These are phyloP conservation scores for Ormyrus rosae DNA, from an alignment of 2,888 invertebrate genomes.

Conservation along the genomic window DNA sequence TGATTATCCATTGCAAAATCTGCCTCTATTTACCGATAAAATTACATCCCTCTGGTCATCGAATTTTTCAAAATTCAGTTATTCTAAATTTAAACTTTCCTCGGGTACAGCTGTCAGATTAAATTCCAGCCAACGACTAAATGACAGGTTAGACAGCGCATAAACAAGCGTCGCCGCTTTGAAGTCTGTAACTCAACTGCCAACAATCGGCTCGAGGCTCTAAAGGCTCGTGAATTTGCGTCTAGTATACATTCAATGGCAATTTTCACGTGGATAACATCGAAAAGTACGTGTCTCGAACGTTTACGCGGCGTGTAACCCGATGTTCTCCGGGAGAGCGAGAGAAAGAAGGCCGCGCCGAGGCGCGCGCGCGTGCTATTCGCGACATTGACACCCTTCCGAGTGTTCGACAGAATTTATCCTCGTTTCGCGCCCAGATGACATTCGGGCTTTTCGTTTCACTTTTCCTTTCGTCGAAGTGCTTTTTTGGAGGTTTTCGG, in stretches of 20 bases:
- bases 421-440: background rate
- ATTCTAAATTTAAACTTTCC: too few relatives aligned
- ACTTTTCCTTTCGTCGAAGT: too few relatives aligned
- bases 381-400: constrained; percentile 53
- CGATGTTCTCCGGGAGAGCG: too few relatives aligned
- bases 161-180: background rate
- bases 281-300: constrained; percentile 18
- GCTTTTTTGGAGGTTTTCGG: too few relatives aligned
- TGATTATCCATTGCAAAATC: too few relatives aligned
- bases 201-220: background rate
- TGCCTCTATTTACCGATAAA: too few relatives aligned
- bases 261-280: constrained; percentile 38
- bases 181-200: background rate
- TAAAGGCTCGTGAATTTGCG: constrained; percentile 1
- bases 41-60: too few relatives aligned
- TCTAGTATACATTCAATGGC: background rate
- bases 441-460: too few relatives aligned
- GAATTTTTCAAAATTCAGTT: too few relatives aligned
- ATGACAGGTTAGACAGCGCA: too few relatives aligned
- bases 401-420: constrained; percentile 13
- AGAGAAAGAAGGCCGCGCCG: background rate
- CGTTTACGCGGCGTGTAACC: constrained; percentile 5
- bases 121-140: too few relatives aligned
- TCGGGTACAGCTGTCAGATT: too few relatives aligned
- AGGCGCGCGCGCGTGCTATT: background rate